Evolutionary conservation across 2,888 invertebrate genomes (phyloP), one percentile per base, ranked within the genome.

Genomic region (Camptogramma bilineatum): DNA sequence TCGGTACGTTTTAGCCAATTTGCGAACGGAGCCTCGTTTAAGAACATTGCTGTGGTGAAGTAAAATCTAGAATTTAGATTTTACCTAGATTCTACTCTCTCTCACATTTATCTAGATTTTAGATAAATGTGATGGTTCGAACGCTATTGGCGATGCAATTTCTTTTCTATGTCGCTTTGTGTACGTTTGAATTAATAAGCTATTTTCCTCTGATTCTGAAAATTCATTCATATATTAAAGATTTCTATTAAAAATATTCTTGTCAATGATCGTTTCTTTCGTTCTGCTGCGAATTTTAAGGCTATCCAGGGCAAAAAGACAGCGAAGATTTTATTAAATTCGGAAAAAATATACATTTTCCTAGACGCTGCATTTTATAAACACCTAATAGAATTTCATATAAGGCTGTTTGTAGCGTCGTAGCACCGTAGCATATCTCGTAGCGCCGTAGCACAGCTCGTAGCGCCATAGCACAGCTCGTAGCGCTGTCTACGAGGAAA

Each of bases 381-480:
- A 24, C 64, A 55, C 50, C 48, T 44, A 52, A 68, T 64, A 58
- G 53, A 66, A 66, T 63, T 69, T 66, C 47, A 66, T 58, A 62
- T 61, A 18, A 50, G 24, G n/a, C 24, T 55, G 66, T 58, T 48
- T 54, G 57, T 65, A 44, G 44, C 16, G 31, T 5, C 47, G 58
- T 46, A 56, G 57, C 46, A 39, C 31, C 55, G 55, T 58, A 65
- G 64, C 28, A 28, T 31, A 56, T 8, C 31, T 18, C 47, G 58
- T 50, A 56, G 60, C 46, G 42, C 17, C 58, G 55, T 59, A 65
- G 65, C 39, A 28, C 34, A 56, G 42, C 55, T 48, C 61, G 60
- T 64, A 59, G 57, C 57, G n/a, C 52, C 56, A 63, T 64, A 68
- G 66, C 67, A 5, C 19, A 5, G 24, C 21, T 10, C 21, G 44